Conservation (phyloP, 2,888 invertebrate species). For the Drosophila hawaiiensis region DNA sequence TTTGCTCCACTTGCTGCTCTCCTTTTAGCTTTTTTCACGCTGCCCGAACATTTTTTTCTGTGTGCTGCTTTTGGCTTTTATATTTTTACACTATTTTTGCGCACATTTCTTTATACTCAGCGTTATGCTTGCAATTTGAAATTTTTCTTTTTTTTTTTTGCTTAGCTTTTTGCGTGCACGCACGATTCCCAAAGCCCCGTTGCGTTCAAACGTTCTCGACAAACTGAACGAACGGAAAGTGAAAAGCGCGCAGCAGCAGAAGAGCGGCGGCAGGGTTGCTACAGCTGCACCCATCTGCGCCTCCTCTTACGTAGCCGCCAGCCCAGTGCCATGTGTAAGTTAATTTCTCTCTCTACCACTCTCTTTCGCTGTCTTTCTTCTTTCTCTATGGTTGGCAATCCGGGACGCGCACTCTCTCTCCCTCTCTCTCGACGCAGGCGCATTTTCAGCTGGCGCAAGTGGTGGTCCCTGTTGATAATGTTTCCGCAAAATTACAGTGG, state of each 20-base stretch:
- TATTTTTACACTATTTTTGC: slow-evolving; percentile 59
- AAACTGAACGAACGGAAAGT: slow-evolving; percentile 76
- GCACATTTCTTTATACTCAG: slow-evolving; percentile 44
- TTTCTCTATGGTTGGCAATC: slow-evolving; percentile 37
- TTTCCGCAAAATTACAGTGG: slow-evolving; percentile 37
- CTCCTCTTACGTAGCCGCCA: slow-evolving; percentile 32
- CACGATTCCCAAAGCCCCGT: slow-evolving; percentile 63
- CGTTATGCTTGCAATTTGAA: slow-evolving; percentile 48
- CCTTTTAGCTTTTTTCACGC: slow-evolving; percentile 54
- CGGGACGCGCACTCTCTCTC: slow-evolving; percentile 63
- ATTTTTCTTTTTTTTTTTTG: slow-evolving; percentile 17
- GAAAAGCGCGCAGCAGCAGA: slow-evolving; percentile 55
- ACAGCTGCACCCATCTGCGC: slow-evolving; percentile 51
- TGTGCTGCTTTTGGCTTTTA: slow-evolving; percentile 57
- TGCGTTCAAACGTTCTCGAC: slow-evolving; percentile 78
- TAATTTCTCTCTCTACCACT: slow-evolving; percentile 13
- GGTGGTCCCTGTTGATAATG: slow-evolving; percentile 64
- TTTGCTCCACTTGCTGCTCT: slow-evolving; percentile 50
- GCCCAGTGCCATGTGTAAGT: slow-evolving; percentile 27
- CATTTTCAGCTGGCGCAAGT: slow-evolving; percentile 57
- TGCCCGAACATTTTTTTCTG: slow-evolving; percentile 43
- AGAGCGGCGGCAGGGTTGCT: slow-evolving; percentile 55
- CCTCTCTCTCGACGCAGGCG: slow-evolving; percentile 69
- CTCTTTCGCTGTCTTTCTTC: slow-evolving; percentile 7
- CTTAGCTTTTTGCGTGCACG: slow-evolving; percentile 44